Percentiles rank a stretch among this genome's conserved stretches.
phyloP scores from a whole-genome alignment of 1,140 invertebrate species.

The Drosophila malerkotliana region DNA sequence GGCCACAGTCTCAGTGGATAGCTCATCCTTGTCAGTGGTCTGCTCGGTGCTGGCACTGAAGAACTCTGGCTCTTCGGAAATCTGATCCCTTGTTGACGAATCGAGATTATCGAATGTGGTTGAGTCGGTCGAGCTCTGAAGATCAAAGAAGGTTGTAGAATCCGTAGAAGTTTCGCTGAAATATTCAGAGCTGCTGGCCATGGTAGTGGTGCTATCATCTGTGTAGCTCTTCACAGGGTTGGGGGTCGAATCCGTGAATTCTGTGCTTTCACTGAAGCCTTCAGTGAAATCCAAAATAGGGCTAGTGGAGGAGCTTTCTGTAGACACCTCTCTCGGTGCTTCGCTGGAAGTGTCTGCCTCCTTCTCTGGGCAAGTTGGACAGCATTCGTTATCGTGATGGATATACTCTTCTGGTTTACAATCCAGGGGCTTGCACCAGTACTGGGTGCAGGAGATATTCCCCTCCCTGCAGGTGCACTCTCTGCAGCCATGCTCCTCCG shows the following conservation, averaged over 20 bases:
- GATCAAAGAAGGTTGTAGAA: not conserved
- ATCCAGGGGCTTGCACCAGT: slow-evolving; percentile 15
- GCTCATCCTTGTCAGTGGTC: not conserved
- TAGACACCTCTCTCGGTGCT: not conserved
- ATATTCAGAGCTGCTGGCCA: not conserved
- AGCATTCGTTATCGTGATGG: slow-evolving; percentile 40
- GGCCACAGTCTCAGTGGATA: not conserved
- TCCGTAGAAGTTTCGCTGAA: not conserved
- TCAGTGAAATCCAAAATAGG: not conserved
- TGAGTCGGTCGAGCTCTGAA: not conserved
- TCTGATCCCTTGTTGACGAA: not conserved
- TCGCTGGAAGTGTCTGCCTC: not conserved
- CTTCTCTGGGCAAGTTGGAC: slow-evolving; percentile 40
- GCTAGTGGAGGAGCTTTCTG: not conserved
- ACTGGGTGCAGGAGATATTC: slow-evolving; percentile 5
- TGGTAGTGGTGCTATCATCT: not conserved
- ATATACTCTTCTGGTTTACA: slow-evolving; percentile 39
- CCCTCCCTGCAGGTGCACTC: not conserved
- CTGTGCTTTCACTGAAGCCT: not conserved
- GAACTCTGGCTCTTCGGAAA: not conserved
- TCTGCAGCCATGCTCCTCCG: not conserved
- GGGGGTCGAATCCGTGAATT: not conserved
- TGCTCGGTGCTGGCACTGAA: not conserved
- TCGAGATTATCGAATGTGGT: not conserved
- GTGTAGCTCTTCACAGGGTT: not conserved